Conservation (phyloP, 2,113 vertebrate species). For the Atherinomorus stipes region DNA sequence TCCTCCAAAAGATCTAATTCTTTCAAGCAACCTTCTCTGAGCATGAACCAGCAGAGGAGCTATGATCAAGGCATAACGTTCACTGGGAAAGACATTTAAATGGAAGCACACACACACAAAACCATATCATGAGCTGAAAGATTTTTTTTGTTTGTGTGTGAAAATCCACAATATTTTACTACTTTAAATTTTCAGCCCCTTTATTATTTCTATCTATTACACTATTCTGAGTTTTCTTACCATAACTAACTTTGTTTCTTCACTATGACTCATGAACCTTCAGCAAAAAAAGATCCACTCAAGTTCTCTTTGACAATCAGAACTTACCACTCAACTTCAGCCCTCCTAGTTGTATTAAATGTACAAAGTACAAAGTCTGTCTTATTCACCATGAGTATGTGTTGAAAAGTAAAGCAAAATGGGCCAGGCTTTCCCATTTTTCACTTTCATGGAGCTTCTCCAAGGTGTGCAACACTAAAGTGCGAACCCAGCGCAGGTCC, state of each 20-base stretch:
- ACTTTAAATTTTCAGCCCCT: no score
- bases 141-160: no score
- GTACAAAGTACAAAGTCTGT: background rate
- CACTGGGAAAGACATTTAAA: conserved; percentile 76
- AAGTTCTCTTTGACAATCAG: no score
- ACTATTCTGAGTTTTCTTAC: background rate
- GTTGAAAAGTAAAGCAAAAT: conserved; percentile 91
- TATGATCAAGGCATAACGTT: conserved; percentile 87
- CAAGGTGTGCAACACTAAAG: conserved; percentile 87
- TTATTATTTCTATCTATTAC: background rate
- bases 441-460: conserved; percentile 87
- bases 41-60: conserved; percentile 89
- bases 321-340: no score
- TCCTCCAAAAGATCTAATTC: conserved; percentile 73
- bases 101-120: background rate
- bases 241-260: background rate
- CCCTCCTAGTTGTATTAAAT: no score
- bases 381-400: conserved; percentile 75
- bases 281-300: background rate
- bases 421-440: conserved; percentile 91
- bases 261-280: background rate
- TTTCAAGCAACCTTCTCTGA: conserved; percentile 88
- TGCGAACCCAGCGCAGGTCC: conserved; percentile 88
- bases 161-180: no score
- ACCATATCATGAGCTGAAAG: background rate